A percentile compares a stretch with the other conserved stretches of the same genome.
Conservation (phyloP, 2,888 invertebrate genomes). For the Conops quadrifasciatus region DNA sequence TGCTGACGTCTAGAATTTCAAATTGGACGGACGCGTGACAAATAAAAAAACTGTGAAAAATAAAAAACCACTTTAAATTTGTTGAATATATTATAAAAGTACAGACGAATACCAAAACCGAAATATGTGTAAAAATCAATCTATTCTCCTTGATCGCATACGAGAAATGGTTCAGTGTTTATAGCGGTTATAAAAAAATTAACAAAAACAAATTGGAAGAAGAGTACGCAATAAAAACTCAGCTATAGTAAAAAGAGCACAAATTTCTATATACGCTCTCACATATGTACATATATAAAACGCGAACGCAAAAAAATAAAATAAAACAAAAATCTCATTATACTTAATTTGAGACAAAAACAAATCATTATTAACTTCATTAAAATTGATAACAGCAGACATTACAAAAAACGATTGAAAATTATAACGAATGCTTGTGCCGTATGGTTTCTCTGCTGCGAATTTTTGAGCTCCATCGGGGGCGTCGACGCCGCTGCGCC, state of each 20-base stretch:
- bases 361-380: conserved; percentile 12
- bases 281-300: neutral
- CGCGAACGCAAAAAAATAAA: conserved; percentile 2
- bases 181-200: conserved; percentile 7
- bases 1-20: conserved; percentile 38
- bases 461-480: conserved; percentile 10
- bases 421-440: conserved; percentile 9
- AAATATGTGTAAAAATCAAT: neutral
- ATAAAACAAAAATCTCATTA: neutral
- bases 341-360: neutral
- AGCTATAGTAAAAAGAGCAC: neutral
- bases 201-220: conserved; percentile 23
- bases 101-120: conserved; percentile 1
- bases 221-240: conserved; percentile 9
- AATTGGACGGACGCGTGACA: conserved; percentile 29
- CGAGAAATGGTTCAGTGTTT: conserved; percentile 9
- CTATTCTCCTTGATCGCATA: neutral
- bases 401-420: conserved; percentile 11
- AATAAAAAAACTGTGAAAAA: conserved; percentile 22
- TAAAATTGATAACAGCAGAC: conserved; percentile 24
- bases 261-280: conserved; percentile 1
- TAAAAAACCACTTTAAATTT: conserved; percentile 17
- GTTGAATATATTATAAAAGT: conserved; percentile 7
- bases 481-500: conserved; percentile 40
- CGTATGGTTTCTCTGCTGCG: conserved; percentile 27